Evolutionary conservation across 2,888 invertebrate genomes (phyloP), one percentile per base, ranked within the genome.

Genomic region (Lycaena phlaeas): DNA sequence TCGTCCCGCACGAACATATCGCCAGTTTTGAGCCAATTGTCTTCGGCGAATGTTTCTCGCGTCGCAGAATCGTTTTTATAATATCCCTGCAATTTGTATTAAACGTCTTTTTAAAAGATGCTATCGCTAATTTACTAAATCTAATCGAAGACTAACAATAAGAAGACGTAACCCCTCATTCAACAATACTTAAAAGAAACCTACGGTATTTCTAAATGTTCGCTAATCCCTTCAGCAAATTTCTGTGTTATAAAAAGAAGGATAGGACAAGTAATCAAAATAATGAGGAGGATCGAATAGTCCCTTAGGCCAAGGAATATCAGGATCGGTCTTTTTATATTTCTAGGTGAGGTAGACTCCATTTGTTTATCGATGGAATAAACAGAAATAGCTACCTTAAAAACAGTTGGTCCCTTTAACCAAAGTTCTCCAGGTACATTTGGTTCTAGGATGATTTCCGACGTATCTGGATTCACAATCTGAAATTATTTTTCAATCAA

Each of bases 1-100:
- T 78, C 70, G 46, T 87, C 86, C 45, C 81, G 78, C 45, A 81
- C 86, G 14, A 77, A 69, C 14, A 86, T 58, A 45, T 87, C 87
- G 0, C 87, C 87, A 1, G 86, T 81, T 50, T 71, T 79, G 22
- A 86, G 58, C 81, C 82, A 87, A 2, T 82, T 69, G 15, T 74
- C 76, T n/a, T 62, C 59, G 5, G 78, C 67, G 40, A 77, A 76
- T 0, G 68, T 54, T 10, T 73, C 72, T n/a, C 62, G 65, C 0
- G 85, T 84, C 3, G 73, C 78, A 42, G 64, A 49, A 2, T 67
- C 61, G 40, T 76, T 71, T 36, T 73, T 78, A 53, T 79, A 76
- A 52, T 86, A 87, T 2, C 71, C 79, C 65, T 76, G 14, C 4
- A 42, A 9, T 22, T n/a, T n/a, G n/a, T n/a, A n/a, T n/a, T n/a